A percentile compares a stretch with the other conserved stretches of the same genome.
phyloP scores from a whole-genome alignment of 2,888 invertebrate genomes.

The Oscheius sp. region DNA sequence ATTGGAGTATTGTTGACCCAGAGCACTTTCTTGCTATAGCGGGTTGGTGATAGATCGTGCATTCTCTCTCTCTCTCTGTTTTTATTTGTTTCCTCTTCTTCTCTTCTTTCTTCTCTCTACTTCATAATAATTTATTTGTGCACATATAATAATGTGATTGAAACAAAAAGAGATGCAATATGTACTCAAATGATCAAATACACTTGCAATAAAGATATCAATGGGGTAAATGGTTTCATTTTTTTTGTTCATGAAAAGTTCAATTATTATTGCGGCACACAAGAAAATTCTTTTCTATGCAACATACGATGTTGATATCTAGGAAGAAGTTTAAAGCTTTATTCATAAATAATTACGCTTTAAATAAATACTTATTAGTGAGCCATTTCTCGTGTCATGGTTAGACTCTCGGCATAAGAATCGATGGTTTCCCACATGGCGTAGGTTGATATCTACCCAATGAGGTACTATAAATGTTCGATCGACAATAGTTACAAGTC shows the following conservation, averaged over 20 bases:
- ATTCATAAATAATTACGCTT: no score
- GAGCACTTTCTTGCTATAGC: conserved; percentile 36
- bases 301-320: no score
- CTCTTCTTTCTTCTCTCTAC: conserved; percentile 10
- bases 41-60: conserved; percentile 31
- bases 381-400: conserved; percentile 4
- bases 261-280: neutral
- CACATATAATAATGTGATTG: conserved; percentile 16
- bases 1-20: conserved; percentile 27
- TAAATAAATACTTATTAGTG: no score
- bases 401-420: conserved; percentile 25
- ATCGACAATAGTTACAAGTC: conserved; percentile 62
- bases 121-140: conserved; percentile 24
- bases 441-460: conserved; percentile 29
- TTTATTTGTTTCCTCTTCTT: neutral
- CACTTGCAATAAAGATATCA: conserved; percentile 17
- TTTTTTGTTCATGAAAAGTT: neutral
- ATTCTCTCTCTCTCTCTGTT: neutral
- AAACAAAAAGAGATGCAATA: conserved; percentile 11
- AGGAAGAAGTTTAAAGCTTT: no score
- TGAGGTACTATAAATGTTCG: conserved; percentile 56
- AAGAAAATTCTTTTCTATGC: neutral
- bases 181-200: neutral
- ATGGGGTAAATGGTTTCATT: conserved; percentile 4
- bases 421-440: conserved; percentile 24